phyloP scores from a whole-genome alignment of 2,888 invertebrate genomes.

The Pammene fasciana region DNA sequence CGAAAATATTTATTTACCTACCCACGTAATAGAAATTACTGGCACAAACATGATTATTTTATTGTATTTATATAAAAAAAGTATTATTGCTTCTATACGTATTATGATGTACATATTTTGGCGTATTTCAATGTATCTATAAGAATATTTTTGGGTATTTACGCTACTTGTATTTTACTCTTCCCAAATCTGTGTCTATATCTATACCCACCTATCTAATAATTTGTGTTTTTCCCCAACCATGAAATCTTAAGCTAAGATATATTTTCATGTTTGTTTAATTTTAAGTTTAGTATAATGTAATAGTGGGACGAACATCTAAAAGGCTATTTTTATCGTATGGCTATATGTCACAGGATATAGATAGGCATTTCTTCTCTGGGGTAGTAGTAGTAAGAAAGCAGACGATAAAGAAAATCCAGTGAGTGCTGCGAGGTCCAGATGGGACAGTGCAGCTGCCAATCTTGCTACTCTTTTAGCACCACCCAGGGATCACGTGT shows the following conservation, averaged over 20 bases:
- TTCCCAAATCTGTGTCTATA: slow-evolving; percentile 13
- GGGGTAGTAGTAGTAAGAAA: too few relatives aligned
- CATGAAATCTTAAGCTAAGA: slow-evolving; percentile 6
- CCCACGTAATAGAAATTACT: neutral
- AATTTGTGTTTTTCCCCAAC: slow-evolving; percentile 6
- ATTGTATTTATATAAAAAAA: neutral
- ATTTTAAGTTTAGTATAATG: slow-evolving; percentile 17
- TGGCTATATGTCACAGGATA: too few relatives aligned
- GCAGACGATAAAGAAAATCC: too few relatives aligned
- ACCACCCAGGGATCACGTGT: too few relatives aligned
- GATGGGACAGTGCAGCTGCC: too few relatives aligned
- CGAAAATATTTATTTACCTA: too few relatives aligned
- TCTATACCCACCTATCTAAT: neutral
- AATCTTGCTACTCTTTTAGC: too few relatives aligned
- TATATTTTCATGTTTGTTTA: neutral
- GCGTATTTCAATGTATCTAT: slow-evolving; percentile 16
- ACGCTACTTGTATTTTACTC: slow-evolving; percentile 7
- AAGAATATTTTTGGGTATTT: slow-evolving; percentile 14
- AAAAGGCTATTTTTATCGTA: too few relatives aligned
- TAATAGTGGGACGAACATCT: slow-evolving; percentile 5
- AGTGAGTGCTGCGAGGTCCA: too few relatives aligned
- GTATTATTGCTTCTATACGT: neutral
- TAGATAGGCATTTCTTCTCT: too few relatives aligned
- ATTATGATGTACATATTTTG: neutral
- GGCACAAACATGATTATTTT: slow-evolving; percentile 18